A percentile compares a stretch with the other conserved stretches of the same genome.
Evolutionary conservation across 2,888 invertebrate species (phyloP).

Genomic region (Tribolium freemani): DNA sequence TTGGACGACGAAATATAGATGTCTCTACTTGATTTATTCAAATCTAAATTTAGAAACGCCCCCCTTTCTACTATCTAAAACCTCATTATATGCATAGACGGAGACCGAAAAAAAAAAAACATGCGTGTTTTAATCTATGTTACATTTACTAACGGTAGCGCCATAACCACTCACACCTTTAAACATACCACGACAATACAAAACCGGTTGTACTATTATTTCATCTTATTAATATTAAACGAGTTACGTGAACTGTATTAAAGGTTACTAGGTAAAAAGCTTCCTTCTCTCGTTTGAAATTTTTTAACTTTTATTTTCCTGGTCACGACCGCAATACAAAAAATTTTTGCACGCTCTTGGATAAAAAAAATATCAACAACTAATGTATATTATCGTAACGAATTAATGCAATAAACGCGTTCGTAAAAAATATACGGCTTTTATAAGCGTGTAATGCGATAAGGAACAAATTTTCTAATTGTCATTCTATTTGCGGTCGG

Average conservation of each 20-base stretch:
- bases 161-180: not conserved
- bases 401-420: too few species aligned
- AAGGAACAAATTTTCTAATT: not conserved
- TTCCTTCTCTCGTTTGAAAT: not conserved
- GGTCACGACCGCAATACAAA: too few species aligned
- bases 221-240: slow-evolving; percentile 41
- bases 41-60: not conserved
- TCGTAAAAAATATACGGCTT: too few species aligned
- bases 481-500: too few species aligned
- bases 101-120: not conserved
- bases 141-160: slow-evolving; percentile 5
- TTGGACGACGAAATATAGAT: not conserved
- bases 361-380: too few species aligned
- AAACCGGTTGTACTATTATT: slow-evolving; percentile 40
- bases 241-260: slow-evolving; percentile 39
- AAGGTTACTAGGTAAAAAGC: slow-evolving; percentile 40
- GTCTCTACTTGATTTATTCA: too few species aligned
- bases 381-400: not conserved
- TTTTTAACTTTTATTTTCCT: slow-evolving; percentile 21
- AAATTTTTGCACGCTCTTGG: too few species aligned
- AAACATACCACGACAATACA: slow-evolving; percentile 12
- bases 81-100: not conserved
- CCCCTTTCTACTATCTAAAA: not conserved
- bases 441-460: too few species aligned
- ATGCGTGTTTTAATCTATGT: not conserved